Evolutionary conservation across 2,888 invertebrate species (phyloP), one percentile per base, ranked within the genome.

Genomic region (Epirrhoe alternata): DNA sequence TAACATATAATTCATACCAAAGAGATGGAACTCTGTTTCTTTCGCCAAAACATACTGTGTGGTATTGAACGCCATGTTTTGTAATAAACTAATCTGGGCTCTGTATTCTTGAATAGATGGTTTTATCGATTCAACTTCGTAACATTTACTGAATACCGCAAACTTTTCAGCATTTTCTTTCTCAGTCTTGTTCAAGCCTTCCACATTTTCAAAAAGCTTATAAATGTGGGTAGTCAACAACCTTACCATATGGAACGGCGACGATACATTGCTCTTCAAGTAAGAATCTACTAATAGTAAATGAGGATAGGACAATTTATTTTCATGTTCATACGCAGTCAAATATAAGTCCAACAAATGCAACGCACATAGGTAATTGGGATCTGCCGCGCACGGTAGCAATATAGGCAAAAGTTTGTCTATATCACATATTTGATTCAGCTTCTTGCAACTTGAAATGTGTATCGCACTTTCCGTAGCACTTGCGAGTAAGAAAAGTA

Each of bases 91-190:
- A 45, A 98, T 84, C 83, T 97, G 96, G 47, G 96, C 95, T 68
- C 98, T 94, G 82, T 98, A 98, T 31, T 96, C 96, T 74, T 97
- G 95, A 3, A 99, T 95, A 6, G 95, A 95, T 0, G 96, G 94
- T 16, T 94, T 92, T 51, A 96, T 95, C 24, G 93, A 94, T 88
- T 98, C 98, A 0, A 97, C 95, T 59, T 94, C 87, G 74, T 94
- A 95, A 71, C 97, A 96, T 61, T 95, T 92, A 17, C 94, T 92
- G 77, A 97, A 97, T 1, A 97, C 85, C 66, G 90, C 87, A 80
- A 94, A 94, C 54, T 86, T 88, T 82, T 94, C 94, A 35, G 83
- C 83, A 0, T 87, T 88, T 8, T 85, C 72, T 77, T 87, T 78
- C 5, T 74, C 79, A 17, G 85, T 79, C 69, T 93, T 85, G 54